A percentile compares a stretch with the other conserved stretches of the same genome.
phyloP scores from a whole-genome alignment of 1,140 invertebrate genomes.

The Popillia japonica region DNA sequence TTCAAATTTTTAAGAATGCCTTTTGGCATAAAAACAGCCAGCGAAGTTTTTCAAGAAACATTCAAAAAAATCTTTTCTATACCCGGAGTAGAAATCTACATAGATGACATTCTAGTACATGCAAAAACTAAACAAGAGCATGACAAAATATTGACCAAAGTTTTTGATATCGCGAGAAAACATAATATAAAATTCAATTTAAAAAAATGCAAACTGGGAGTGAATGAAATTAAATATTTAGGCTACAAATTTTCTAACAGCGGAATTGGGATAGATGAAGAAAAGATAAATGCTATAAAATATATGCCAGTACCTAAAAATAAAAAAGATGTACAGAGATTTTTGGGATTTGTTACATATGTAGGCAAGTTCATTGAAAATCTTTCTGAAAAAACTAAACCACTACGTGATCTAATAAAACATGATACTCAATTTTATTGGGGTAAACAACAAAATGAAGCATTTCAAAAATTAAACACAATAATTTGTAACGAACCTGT shows the following conservation, averaged over 20 bases:
- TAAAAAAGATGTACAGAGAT: slow-evolving; percentile 55
- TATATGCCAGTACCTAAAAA: slow-evolving; percentile 51
- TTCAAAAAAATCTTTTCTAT: slow-evolving; percentile 49
- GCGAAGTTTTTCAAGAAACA: slow-evolving; percentile 52
- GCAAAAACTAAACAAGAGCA: slow-evolving; percentile 47
- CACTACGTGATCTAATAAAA: background rate
- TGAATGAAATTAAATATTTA: slow-evolving; percentile 53
- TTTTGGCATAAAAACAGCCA: too few relatives aligned
- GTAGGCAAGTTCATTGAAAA: slow-evolving; percentile 50
- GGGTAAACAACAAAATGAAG: background rate
- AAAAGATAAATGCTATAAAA: slow-evolving; percentile 57
- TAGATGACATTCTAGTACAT: slow-evolving; percentile 55
- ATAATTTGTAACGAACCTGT: background rate
- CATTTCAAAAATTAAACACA: background rate
- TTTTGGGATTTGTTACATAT: slow-evolving; percentile 57
- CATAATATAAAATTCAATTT: slow-evolving; percentile 53
- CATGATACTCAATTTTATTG: background rate
- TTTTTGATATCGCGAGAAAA: slow-evolving; percentile 54
- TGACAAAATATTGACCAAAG: slow-evolving; percentile 47
- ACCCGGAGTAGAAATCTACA: slow-evolving; percentile 47
- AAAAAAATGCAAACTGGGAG: slow-evolving; percentile 54
- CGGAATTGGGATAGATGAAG: slow-evolving; percentile 50
- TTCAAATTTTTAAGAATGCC: too few relatives aligned
- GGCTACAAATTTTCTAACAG: slow-evolving; percentile 50
- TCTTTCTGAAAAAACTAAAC: background rate